A percentile compares a stretch with the other conserved stretches of the same genome.
These are phyloP conservation scores for Smutsia temminckii DNA, from an alignment of 2,797 vertebrate species.

Conservation along the genomic window DNA sequence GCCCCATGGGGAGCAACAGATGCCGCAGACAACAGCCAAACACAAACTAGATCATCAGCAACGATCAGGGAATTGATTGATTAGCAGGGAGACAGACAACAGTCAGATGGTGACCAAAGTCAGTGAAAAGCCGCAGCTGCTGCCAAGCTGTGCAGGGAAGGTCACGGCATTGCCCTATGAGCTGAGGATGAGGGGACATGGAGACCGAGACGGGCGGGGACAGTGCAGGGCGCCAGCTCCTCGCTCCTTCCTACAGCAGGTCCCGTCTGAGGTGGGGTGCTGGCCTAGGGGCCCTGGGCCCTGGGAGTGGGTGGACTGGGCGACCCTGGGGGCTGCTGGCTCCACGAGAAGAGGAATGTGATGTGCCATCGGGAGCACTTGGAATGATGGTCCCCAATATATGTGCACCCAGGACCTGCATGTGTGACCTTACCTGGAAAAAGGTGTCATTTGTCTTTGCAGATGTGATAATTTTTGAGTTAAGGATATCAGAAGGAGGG, in stretches of 20 bases:
- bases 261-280: too few relatives aligned
- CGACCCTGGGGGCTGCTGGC: too few relatives aligned
- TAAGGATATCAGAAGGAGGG: neutral
- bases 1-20: too few relatives aligned
- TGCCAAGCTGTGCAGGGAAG: rapidly evolving
- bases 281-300: neutral
- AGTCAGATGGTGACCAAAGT: neutral
- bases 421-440: neutral
- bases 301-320: rapidly evolving
- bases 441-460: neutral
- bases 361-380: neutral
- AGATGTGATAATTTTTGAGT: neutral
- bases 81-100: too few relatives aligned
- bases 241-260: too few relatives aligned
- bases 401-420: too few relatives aligned
- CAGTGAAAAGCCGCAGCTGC: rapidly evolving
- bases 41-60: neutral
- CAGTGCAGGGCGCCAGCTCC: neutral
- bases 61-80: neutral
- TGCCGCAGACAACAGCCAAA: neutral
- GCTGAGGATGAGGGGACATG: neutral
- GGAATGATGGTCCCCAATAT: neutral
- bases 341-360: neutral
- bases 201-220: neutral
- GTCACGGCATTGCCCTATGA: neutral